phyloP scores from a whole-genome alignment of 2,888 invertebrate species.

The Leptothorax acervorum region DNA sequence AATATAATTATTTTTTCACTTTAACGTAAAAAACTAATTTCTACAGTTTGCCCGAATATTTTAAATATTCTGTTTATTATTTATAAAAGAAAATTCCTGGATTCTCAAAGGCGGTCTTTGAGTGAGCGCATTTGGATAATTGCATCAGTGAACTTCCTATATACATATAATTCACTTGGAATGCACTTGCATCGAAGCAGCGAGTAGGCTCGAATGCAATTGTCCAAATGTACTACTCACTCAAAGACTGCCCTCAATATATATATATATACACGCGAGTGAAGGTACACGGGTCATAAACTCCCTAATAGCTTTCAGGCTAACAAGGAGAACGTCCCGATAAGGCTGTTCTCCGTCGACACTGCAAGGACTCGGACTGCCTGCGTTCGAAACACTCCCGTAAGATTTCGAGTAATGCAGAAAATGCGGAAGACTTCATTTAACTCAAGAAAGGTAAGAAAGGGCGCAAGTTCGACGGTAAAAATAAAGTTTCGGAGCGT shows the following conservation, averaged over 20 bases:
- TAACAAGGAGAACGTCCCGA: slow-evolving; percentile 22
- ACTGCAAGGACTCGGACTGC: neutral
- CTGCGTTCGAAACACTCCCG: neutral
- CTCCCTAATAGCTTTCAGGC: slow-evolving; percentile 45
- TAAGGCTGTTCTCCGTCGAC: slow-evolving; percentile 1
- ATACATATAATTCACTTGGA: neutral
- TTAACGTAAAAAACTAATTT: neutral
- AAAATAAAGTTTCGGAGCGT: slow-evolving; percentile 33
- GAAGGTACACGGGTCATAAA: slow-evolving; percentile 39
- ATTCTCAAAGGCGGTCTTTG: neutral
- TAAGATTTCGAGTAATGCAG: slow-evolving; percentile 27
- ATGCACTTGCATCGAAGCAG: neutral
- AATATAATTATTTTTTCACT: neutral
- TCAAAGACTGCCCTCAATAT: neutral
- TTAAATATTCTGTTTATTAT: neutral
- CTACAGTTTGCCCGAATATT: neutral
- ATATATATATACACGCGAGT: neutral
- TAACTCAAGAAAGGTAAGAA: neutral
- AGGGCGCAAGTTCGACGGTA: neutral
- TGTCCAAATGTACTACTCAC: slow-evolving; percentile 18
- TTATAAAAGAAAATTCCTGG: neutral
- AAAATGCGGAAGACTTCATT: slow-evolving; percentile 11
- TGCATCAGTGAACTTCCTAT: neutral
- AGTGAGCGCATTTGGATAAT: slow-evolving; percentile 4
- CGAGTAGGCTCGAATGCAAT: slow-evolving; percentile 10